These are phyloP conservation scores for Mastacembelus armatus DNA, from an alignment of 2,797 vertebrate genomes.

Conservation along the genomic window DNA sequence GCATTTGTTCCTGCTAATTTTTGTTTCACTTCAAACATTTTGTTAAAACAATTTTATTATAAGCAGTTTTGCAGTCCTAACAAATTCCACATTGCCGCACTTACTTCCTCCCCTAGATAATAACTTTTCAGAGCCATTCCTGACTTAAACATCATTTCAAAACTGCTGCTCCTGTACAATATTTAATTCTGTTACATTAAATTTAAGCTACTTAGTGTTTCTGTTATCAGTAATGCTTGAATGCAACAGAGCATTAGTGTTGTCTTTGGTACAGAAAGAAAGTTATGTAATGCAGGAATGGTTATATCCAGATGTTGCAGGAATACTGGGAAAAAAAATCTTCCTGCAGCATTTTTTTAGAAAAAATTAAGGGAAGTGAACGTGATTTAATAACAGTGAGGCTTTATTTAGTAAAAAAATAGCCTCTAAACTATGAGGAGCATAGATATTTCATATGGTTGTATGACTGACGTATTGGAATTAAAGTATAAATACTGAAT, in stretches of 20 bases:
- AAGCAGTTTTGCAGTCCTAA: constrained; percentile 23
- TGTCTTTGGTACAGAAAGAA: constrained; percentile 5
- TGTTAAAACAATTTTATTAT: constrained; percentile 34
- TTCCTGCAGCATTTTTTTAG: no score
- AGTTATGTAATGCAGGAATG: background rate
- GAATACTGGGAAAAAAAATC: no score
- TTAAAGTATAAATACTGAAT: no score
- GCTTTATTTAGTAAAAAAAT: background rate
- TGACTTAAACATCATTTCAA: constrained; percentile 38
- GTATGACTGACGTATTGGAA: no score
- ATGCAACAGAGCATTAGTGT: background rate
- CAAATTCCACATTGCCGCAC: constrained; percentile 34
- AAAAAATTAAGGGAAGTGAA: no score
- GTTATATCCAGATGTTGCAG: background rate
- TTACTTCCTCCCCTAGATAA: constrained; percentile 32
- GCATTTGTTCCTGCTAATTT: constrained; percentile 14
- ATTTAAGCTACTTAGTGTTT: constrained; percentile 13
- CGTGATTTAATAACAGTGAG: no score
- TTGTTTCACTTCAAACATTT: constrained; percentile 5
- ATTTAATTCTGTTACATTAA: constrained; percentile 23
- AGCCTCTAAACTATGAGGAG: no score
- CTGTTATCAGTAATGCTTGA: constrained; percentile 11
- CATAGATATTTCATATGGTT: no score
- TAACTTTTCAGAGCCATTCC: constrained; percentile 43
- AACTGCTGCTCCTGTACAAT: background rate